Evolutionary conservation across 2,888 invertebrate genomes (phyloP), one percentile per base, ranked within the genome.

Genomic region (Caenorhabditis sinica): DNA sequence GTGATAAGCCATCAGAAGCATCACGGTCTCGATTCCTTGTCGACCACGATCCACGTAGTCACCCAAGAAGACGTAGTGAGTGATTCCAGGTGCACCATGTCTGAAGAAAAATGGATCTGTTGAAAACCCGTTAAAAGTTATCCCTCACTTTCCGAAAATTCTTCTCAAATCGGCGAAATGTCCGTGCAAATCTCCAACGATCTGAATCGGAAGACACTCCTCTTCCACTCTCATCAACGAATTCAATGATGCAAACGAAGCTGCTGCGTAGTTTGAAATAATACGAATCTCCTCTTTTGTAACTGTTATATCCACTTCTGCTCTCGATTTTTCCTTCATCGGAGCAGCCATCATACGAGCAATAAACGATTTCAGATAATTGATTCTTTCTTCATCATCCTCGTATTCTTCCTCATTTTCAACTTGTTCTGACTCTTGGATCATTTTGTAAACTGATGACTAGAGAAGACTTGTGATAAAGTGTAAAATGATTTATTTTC

Each of bases 151-250:
- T 1, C 69, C 30, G 51, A 91, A 86, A 43, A 91, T 87, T 2
- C 75, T 72, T 0, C 91, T 83, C 15, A 91, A 80, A 66, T 91
- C 90, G 1, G 84, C 83, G 49, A 91, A 90, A 74, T 91, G 91
- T 2, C 91, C 91, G 65, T 90, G 90, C 5, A 91, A 76, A 73
- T 91, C 90, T 15, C 90, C 91, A 56, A 88, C 83, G 11, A 91
- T 83, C 53, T 86, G 69, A 17, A 90, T 72, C 17, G 91, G 90
- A 8, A 86, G 83, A 23, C 28, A 25, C 4, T 49, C 23, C 74
- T 75, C 80, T 20, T 86, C 83, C 53, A 90, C 77, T 43, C 86
- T 80, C 33, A 89, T 69, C 66, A 90, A 75, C 15, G 87, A 72
- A n/a, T 60, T 71, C 30, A 89, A 86, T 20, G 75, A 66, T 23